Evolutionary conservation across 2,888 invertebrate genomes (phyloP), one percentile per base, ranked within the genome.

Genomic region (Tetropium fuscum): DNA sequence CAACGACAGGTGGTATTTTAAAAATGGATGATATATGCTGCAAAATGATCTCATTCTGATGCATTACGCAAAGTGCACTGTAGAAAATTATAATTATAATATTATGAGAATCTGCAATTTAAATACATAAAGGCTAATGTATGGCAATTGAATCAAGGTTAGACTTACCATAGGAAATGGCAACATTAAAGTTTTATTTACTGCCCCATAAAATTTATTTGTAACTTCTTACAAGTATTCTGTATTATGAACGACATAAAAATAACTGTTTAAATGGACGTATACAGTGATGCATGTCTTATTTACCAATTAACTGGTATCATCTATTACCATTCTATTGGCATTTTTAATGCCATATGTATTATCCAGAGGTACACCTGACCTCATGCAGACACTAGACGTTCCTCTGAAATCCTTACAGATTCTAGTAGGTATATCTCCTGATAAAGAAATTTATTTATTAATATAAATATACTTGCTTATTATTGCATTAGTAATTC

Each of bases 201-300:
- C 53, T 48, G 34, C 38, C 56, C 27, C 53, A 65, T 65, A 54
- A 58, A 55, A 60, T 60, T n/a, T 62, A 60, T 64, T 60, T 53
- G 55, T 64, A 53, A 45, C 49, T 60, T 47, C 51, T 44, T 27
- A 34, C n/a, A n/a, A 30, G 32, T 53, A 53, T 54, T 48, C 55
- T 53, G 59, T 60, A 62, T n/a, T 59, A 55, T 57, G 48, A 48
- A 38, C 56, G 47, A 49, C 51, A 55, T 65, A 60, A 63, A 60
- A 60, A 63, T 57, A 53, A 49, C 60, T 53, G 58, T 58, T 60
- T 41, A 53, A 44, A 13, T 53, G 15, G 58, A 55, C 55, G 43
- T 58, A 63, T 58, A 63, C 54, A 36, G 53, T 66, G 66, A 66
- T 66, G 49, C 54, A 66, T 60, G 63, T 63, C 63, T 66, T 66